Evolutionary conservation across 2,888 invertebrate genomes (phyloP).

Genomic region (Eupeodes latifasciatus): DNA sequence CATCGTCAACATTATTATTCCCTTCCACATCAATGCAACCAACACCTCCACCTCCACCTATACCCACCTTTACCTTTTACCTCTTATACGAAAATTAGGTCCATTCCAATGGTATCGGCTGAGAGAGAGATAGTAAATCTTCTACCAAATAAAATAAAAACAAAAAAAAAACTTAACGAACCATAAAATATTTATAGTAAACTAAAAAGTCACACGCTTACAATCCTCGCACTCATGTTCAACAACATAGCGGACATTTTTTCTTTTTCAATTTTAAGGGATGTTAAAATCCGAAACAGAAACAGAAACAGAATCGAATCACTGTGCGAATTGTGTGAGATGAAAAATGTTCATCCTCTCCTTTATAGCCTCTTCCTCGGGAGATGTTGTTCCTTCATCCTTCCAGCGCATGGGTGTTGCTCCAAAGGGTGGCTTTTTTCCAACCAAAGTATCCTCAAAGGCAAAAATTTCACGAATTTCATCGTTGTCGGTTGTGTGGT

Average conservation of each 20-base stretch:
- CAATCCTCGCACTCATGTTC: conserved; percentile 54
- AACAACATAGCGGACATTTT: conserved; percentile 43
- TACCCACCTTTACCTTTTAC: conserved; percentile 42
- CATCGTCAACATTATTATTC: conserved; percentile 65
- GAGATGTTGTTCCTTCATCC: conserved; percentile 44
- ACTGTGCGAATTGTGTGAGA: conserved; percentile 36
- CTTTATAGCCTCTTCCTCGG: conserved; percentile 1
- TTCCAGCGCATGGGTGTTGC: conserved; percentile 76
- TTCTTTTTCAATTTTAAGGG: conserved; percentile 48
- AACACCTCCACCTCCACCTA: conserved; percentile 60
- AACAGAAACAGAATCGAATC: neutral
- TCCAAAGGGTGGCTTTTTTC: conserved; percentile 71
- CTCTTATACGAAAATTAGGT: conserved; percentile 70
- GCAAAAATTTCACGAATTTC: conserved; percentile 83
- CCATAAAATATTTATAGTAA: conserved; percentile 76
- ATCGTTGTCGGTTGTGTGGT: conserved; percentile 83
- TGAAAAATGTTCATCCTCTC: conserved; percentile 72
- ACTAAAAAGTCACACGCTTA: conserved; percentile 69
- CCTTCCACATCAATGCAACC: conserved; percentile 74
- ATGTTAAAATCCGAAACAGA: conserved; percentile 32
- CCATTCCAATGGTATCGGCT: conserved; percentile 75
- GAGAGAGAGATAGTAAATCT: conserved; percentile 53
- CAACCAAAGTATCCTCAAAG: conserved; percentile 61
- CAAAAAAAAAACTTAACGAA: conserved; percentile 66
- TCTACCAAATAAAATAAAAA: conserved; percentile 23